A percentile compares a stretch with the other conserved stretches of the same genome.
Conservation (phyloP, 2,888 invertebrate genomes). For the Harpalus rufipes region DNA sequence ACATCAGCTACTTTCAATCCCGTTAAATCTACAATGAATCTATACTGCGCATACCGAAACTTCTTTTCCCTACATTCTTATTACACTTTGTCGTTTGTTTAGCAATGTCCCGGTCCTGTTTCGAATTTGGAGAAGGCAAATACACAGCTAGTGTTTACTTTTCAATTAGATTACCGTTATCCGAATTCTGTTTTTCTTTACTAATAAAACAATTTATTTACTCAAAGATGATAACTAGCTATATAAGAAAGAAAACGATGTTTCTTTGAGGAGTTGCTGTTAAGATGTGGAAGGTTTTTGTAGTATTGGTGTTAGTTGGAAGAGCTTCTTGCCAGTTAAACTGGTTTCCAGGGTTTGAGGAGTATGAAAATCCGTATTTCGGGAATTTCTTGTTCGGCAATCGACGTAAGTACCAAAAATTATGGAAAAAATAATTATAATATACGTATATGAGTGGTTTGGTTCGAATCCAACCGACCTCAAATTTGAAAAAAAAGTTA, state of each 20-base stretch:
- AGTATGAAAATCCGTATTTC: slow-evolving; percentile 67
- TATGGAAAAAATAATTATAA: too few relatives aligned
- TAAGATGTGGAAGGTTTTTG: slow-evolving; percentile 56
- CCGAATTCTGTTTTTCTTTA: slow-evolving; percentile 34
- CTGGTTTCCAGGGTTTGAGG: slow-evolving; percentile 65
- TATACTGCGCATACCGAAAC: background rate
- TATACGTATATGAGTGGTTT: too few relatives aligned
- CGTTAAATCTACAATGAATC: slow-evolving; percentile 11
- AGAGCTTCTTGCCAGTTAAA: slow-evolving; percentile 52
- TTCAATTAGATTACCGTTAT: slow-evolving; percentile 63
- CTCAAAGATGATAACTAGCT: slow-evolving; percentile 12
- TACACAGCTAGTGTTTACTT: slow-evolving; percentile 47
- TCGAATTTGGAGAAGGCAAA: slow-evolving; percentile 56
- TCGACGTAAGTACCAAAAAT: slow-evolving; percentile 11
- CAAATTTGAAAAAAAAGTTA: too few relatives aligned
- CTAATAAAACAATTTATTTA: slow-evolving; percentile 54
- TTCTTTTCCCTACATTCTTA: slow-evolving; percentile 34
- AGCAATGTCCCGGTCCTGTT: slow-evolving; percentile 24
- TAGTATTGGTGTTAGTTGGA: slow-evolving; percentile 34
- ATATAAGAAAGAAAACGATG: slow-evolving; percentile 33
- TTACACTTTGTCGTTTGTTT: slow-evolving; percentile 28
- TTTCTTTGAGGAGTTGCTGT: slow-evolving; percentile 5
- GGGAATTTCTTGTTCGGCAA: slow-evolving; percentile 20
- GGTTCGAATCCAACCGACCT: too few relatives aligned
- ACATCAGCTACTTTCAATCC: background rate